A percentile compares a stretch with the other conserved stretches of the same genome.
phyloP scores from a whole-genome alignment of 2,888 invertebrate genomes.

The Lamproptera curius region DNA sequence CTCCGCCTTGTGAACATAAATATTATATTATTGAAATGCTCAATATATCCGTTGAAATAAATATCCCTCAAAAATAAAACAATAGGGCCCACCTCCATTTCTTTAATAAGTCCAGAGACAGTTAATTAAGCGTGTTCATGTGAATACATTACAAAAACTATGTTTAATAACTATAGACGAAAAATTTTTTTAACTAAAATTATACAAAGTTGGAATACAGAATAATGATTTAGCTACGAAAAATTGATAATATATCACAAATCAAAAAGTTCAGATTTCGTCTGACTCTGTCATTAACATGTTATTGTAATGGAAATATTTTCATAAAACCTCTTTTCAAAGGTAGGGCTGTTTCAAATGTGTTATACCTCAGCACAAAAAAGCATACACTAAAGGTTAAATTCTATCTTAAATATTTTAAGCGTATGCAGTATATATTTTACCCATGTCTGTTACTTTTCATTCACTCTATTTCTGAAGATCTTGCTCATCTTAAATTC shows the following conservation, averaged over 20 bases:
- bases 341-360: too few species aligned
- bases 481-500: too few species aligned
- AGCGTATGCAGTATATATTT: too few species aligned
- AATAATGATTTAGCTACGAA: conserved; percentile 17
- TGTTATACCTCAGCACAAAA: too few species aligned
- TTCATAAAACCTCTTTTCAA: too few species aligned
- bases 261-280: conserved; percentile 19
- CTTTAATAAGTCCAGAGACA: conserved; percentile 1
- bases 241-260: conserved; percentile 13
- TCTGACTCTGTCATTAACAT: conserved; percentile 18
- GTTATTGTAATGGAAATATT: too few species aligned
- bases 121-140: conserved; percentile 1
- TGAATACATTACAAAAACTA: conserved; percentile 14
- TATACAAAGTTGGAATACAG: conserved; percentile 11
- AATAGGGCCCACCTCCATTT: conserved; percentile 15
- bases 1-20: conserved; percentile 7
- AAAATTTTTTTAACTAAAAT: conserved; percentile 7
- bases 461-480: too few species aligned
- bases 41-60: too few species aligned
- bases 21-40: neutral
- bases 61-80: too few species aligned
- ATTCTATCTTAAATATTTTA: too few species aligned
- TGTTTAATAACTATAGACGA: conserved; percentile 9
- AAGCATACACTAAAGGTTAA: too few species aligned
- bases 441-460: too few species aligned